Base-by-base conservation (phyloP, 2,797 vertebrate species). In the Sebastes minor region DNA sequence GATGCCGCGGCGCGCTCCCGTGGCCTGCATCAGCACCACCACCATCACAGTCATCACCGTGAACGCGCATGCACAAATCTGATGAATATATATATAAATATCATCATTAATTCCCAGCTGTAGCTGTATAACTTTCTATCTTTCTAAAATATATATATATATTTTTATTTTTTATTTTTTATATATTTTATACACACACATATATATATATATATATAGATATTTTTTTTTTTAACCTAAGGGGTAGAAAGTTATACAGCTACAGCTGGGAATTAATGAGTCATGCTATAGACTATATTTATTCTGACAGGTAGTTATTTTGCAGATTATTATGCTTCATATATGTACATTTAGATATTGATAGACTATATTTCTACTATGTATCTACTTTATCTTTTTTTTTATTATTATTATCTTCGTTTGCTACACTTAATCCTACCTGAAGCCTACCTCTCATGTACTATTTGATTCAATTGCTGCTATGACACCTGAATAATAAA, bases 11-110 rank as follows among this genome's bases (percentile, higher is more conserved):
- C 87, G 88, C 90, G 85, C 68, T 16, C 87, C 74, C 88, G 91
- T 73, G 91, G 84, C 92, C 93, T 70, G 94, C 95, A 96, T 96
- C 95, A 96, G 93, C 93, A 94, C 76, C 88, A 75, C 4, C 35
- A 12, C 27, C 68, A 46, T 22, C 64, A 56, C 33, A 14, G 35
- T 38, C 42, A 46, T 46, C 42, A 18, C 30, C 46, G 11, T 68
- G 64, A 16, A 28, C 64, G 56, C 71, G 70, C 80, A 82, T 78
- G 49, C 77, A 42, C 23, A 10, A 33, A 9, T 35, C 11, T 33
- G 9, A 32, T 32, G 32, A 33, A 33, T 33, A 33, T 32, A 32
- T 32, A 32, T 32, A 32, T 30, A 30, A 0, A 32, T 32, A 32
- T 32, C 33, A 33, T 33, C 33, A 33, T 33, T 33, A 33, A 33